These are phyloP conservation scores for Cylloceria caligata DNA, from an alignment of 2,888 invertebrate species.

Conservation along the genomic window DNA sequence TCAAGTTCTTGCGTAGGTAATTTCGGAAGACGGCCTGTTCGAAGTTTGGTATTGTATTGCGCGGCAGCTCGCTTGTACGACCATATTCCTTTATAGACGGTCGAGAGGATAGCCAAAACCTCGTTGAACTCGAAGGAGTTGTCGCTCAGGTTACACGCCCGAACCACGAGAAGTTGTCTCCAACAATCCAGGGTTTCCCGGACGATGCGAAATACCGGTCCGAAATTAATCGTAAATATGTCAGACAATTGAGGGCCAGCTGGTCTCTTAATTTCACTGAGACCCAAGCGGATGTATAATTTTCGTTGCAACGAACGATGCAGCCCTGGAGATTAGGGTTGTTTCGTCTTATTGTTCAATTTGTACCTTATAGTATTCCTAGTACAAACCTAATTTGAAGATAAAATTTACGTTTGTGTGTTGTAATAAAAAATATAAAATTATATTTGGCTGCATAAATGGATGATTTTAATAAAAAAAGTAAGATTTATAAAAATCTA, in stretches of 20 bases:
- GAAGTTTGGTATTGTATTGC: slow-evolving; percentile 59
- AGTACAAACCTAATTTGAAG: neutral
- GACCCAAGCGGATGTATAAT: slow-evolving; percentile 8
- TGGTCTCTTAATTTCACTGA: slow-evolving; percentile 3
- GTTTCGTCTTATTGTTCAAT: neutral
- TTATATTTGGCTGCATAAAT: neutral
- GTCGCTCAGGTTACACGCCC: slow-evolving; percentile 39
- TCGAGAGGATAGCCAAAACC: slow-evolving; percentile 12
- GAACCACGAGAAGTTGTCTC: slow-evolving; percentile 33
- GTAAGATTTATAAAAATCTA: too few relatives aligned
- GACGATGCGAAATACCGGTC: slow-evolving; percentile 11
- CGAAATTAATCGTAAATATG: slow-evolving; percentile 40
- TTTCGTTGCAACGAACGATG: slow-evolving; percentile 8
- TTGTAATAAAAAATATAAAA: neutral
- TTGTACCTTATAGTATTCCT: neutral
- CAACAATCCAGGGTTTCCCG: slow-evolving; percentile 12
- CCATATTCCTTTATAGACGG: slow-evolving; percentile 44
- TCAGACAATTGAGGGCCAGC: slow-evolving; percentile 15
- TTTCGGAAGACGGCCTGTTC: slow-evolving; percentile 51
- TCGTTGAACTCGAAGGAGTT: slow-evolving; percentile 52
- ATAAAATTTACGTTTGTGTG: neutral
- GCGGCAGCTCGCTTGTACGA: slow-evolving; percentile 21
- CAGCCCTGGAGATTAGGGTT: neutral
- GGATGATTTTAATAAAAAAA: neutral
- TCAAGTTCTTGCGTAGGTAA: slow-evolving; percentile 63